Base-by-base conservation (phyloP, 2,113 vertebrate species). In the Albula glossodonta region DNA sequence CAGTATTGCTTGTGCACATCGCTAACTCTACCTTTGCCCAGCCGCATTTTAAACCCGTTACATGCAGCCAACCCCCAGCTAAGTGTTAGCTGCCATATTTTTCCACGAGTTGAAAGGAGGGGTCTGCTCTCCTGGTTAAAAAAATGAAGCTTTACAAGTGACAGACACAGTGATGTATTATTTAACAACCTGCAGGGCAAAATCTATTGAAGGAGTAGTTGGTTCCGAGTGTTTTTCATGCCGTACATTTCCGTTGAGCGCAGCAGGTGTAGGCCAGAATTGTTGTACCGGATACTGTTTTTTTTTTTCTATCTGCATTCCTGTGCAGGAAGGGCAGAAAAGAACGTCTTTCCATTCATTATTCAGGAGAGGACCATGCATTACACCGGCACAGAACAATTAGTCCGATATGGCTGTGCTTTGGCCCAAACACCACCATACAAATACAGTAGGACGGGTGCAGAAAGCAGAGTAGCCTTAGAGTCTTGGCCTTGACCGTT, bases 401-500 rank as follows among this genome's bases (percentile, higher is more conserved):
- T 86, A 81, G 84, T 86, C 87, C 83, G 31, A 87, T 88, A 51
- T 80, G 52, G 25, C 77, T 86, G 84, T 66, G 85, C 87, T 86
- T 50, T 81, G 53, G 52, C 57, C 66, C 78, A 19, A 85, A 60
- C n/a, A 50, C 63, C 53, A 52, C 74, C 41, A 31, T 83, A 70
- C 50, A 80, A 11, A 74, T 60, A 41, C 56, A 9, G 57, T 51
- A 51, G 50, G 70, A 74, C n/a, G 9, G 25, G n/a, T 10, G 25
- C 22, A 9, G 8, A 2, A 2, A 31, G 0, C 10, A 19, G 56
- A 19, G 60, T 66, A 19, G 5, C 70, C 70, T 74, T 31, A 9
- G 70, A 10, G 70, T 74, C 22, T 10, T 9, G n/a, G 9, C 31
- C 31, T 41, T 2, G 1, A 8, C n/a, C 9, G 70, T 41, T 41